A percentile compares a stretch with the other conserved stretches of the same genome.
phyloP scores from a whole-genome alignment of 2,113 vertebrate genomes.

The Machaerirhynchus nigripectus region DNA sequence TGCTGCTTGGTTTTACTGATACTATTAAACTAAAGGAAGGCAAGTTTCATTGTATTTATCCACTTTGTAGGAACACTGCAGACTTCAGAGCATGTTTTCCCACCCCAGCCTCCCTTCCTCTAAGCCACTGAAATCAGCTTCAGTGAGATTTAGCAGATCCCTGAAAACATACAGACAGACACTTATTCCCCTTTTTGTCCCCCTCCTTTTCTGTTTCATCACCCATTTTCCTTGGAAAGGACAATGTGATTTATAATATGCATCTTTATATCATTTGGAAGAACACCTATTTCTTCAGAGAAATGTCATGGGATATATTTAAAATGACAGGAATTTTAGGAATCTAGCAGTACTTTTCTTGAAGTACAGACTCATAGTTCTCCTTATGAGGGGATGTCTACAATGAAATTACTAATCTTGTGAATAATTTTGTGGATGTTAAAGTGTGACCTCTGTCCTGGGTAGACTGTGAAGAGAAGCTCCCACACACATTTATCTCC shows the following conservation, averaged over 20 bases:
- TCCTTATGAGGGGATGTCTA: background rate
- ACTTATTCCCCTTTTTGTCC: background rate
- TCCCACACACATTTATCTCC: background rate
- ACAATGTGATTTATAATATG: background rate
- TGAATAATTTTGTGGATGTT: background rate
- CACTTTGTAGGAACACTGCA: background rate
- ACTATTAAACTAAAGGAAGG: background rate
- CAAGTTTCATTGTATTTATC: background rate
- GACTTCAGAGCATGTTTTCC: background rate
- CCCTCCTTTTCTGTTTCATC: background rate
- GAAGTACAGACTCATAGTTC: background rate
- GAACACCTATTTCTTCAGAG: background rate
- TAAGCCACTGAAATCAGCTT: background rate
- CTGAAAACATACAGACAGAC: background rate
- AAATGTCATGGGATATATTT: background rate
- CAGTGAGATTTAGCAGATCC: background rate
- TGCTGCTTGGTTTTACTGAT: background rate
- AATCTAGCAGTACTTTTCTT: background rate
- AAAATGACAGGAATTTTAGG: background rate
- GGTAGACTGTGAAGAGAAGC: background rate
- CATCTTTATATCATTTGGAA: background rate
- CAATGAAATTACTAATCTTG: background rate
- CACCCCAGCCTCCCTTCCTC: background rate
- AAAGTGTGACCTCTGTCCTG: background rate
- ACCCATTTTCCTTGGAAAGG: background rate